Evolutionary conservation across 2,113 vertebrate genomes (phyloP), one percentile per base, ranked within the genome.

Genomic region (Anoplopoma fimbria): DNA sequence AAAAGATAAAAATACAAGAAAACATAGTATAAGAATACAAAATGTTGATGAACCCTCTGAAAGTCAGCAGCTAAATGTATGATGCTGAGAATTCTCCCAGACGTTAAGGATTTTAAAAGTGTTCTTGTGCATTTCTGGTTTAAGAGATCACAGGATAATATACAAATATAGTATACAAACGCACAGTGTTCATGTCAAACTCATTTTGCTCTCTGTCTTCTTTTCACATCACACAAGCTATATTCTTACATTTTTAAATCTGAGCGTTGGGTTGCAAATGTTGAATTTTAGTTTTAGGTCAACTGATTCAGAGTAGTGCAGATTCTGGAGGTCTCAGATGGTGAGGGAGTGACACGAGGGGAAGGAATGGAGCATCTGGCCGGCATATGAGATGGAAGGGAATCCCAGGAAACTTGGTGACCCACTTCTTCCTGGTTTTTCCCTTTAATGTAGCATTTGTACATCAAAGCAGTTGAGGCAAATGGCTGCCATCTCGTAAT

Each of bases 321-420:
- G 74, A 70, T 61, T 81, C 9, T 81, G 69, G 69, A 79, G 76
- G 83, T 86, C 80, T 88, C 69, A 73, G 69, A 77, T 87, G 84
- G 83, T 0, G 68, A 82, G 83, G 69, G 71, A 85, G 75, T 49
- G 77, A 77, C 72, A 83, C 8, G 45, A 79, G 76, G 81, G 79
- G 71, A 82, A 77, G 73, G 77, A 85, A 12, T 23, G 6, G 67
- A 92, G 90, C 94, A 94, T 94, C 94, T 94, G 93, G 90, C 47
- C 49, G 74, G 84, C 93, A 94, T 88, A 93, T 92, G 94, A 93
- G 86, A 91, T 91, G 75, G 85, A 90, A 92, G 92, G 94, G 93
- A 93, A 92, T 94, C 94, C 94, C 91, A 88, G 90, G 91, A 91
- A 93, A 93, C 82, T 82, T 75, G 79, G 85, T 92, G 92, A 93